A percentile compares a stretch with the other conserved stretches of the same genome.
These are phyloP conservation scores for Megalonaias nervosa DNA, from an alignment of 1,140 invertebrate species.

Conservation along the genomic window DNA sequence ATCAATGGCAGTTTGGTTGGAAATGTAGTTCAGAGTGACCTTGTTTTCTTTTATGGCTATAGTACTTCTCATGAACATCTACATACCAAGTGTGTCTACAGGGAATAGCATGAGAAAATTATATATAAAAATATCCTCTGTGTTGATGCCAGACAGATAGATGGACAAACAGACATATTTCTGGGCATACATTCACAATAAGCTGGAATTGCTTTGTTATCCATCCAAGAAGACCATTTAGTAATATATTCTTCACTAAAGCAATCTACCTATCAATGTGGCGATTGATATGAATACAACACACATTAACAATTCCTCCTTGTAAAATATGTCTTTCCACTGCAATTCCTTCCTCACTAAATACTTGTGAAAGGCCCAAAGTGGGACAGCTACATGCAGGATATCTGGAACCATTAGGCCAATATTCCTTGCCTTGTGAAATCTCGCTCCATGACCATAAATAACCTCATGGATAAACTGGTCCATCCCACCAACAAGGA, in stretches of 20 bases:
- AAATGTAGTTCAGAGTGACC: no score
- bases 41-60: no score
- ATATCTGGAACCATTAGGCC: constrained; percentile 84
- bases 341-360: constrained; percentile 45
- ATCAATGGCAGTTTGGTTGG: no score
- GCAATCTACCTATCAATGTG: constrained; percentile 54
- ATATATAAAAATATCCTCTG: no score
- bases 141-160: no score
- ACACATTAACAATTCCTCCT: constrained; percentile 64
- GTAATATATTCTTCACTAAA: constrained; percentile 24
- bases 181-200: no score
- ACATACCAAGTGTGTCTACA: no score
- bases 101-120: no score
- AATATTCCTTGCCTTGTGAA: constrained; percentile 79
- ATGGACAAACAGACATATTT: no score
- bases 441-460: constrained; percentile 77
- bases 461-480: constrained; percentile 85
- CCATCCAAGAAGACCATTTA: background rate
- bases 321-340: constrained; percentile 59
- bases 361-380: constrained; percentile 68
- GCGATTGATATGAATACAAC: constrained; percentile 56
- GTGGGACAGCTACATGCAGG: constrained; percentile 78
- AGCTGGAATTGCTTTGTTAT: no score
- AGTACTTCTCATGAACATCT: no score
- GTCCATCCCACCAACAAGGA: constrained; percentile 82